phyloP scores from a whole-genome alignment of 2,797 vertebrate genomes.

The Mormyrops boulengeri region DNA sequence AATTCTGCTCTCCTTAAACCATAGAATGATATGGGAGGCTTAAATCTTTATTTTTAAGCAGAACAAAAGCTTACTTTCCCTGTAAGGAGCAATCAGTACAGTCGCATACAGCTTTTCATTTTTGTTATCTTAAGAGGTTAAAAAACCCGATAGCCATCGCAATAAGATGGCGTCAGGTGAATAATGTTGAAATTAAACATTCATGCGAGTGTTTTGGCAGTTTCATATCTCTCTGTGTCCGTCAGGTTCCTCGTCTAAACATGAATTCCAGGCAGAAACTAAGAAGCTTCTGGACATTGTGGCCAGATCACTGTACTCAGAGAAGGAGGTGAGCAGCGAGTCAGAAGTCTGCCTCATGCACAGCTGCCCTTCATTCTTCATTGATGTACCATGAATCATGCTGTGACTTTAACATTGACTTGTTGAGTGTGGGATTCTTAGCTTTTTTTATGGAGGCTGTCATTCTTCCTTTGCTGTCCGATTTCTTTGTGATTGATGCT shows the following conservation, averaged over 20 bases:
- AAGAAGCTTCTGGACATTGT: conserved; percentile 95
- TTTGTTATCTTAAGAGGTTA: neutral
- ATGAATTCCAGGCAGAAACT: conserved; percentile 94
- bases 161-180: neutral
- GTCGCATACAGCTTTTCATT: neutral
- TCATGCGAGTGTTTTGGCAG: neutral
- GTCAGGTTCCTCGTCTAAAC: conserved; percentile 74
- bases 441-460: neutral
- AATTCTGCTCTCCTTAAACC: neutral
- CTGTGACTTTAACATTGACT: neutral
- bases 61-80: neutral
- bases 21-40: neutral
- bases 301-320: conserved; percentile 88
- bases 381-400: neutral
- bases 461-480: neutral
- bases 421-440: neutral
- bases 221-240: neutral
- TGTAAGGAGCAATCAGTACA: neutral
- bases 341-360: neutral
- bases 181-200: neutral
- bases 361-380: neutral
- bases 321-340: conserved; percentile 77
- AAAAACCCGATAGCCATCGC: neutral
- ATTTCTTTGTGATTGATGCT: neutral
- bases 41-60: neutral